These are phyloP conservation scores for Drosophila lacteicornis DNA, from an alignment of 1,140 invertebrate genomes.

Conservation along the genomic window DNA sequence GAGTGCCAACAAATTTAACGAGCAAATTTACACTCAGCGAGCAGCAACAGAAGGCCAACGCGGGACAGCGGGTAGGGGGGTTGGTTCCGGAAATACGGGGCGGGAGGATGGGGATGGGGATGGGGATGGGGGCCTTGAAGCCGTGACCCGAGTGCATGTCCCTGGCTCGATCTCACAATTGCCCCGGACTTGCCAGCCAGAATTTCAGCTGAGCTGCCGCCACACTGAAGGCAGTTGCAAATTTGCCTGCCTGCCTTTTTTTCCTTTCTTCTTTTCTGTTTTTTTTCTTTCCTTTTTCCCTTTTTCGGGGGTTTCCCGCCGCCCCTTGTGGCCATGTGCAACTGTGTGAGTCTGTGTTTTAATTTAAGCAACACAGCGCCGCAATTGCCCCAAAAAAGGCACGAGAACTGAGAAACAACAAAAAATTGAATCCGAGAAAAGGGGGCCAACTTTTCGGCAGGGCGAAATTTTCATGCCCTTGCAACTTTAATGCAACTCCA, in stretches of 20 bases:
- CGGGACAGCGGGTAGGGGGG: background rate
- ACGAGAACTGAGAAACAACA: background rate
- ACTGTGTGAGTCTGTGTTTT: constrained; percentile 54
- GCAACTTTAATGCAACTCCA: constrained; percentile 10
- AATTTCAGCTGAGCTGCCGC: constrained; percentile 18
- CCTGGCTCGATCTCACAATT: constrained; percentile 37
- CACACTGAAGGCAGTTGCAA: constrained; percentile 59
- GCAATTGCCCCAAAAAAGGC: constrained; percentile 59
- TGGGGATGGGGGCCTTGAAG: background rate
- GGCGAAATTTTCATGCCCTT: constrained; percentile 11
- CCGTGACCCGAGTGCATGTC: constrained; percentile 37
- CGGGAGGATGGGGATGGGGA: background rate
- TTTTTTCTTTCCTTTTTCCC: background rate
- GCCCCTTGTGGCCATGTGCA: background rate
- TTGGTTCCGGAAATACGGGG: constrained; percentile 3
- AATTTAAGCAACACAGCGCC: constrained; percentile 70
- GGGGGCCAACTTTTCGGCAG: constrained; percentile 3
- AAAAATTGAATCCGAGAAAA: constrained; percentile 1
- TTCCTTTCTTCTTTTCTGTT: background rate
- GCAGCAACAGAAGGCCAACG: constrained; percentile 59
- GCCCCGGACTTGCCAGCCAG: constrained; percentile 52
- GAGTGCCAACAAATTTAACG: constrained; percentile 82
- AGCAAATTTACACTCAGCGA: constrained; percentile 81
- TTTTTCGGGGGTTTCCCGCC: constrained; percentile 3
- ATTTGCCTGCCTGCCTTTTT: constrained; percentile 42